Conservation (phyloP, 2,888 invertebrate species). For the Eupeodes luniger region DNA sequence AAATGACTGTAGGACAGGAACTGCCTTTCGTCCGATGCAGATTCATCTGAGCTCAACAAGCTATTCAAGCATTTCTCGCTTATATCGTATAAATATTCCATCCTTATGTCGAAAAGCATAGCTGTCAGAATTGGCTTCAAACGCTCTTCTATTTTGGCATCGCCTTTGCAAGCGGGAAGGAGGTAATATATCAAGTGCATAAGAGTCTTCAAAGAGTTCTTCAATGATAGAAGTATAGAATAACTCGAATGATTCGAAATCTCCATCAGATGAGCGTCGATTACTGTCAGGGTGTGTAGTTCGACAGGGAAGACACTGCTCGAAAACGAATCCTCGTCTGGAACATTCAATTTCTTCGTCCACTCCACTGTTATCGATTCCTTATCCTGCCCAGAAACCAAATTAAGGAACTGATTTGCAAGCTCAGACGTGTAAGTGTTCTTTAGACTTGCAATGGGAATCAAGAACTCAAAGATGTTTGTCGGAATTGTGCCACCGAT, state of each 20-base stretch:
- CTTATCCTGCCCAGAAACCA: conserved; percentile 83
- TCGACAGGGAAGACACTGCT: conserved; percentile 83
- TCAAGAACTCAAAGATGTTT: conserved; percentile 81
- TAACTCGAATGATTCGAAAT: conserved; percentile 81
- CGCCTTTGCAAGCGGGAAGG: conserved; percentile 79
- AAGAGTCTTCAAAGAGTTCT: conserved; percentile 83
- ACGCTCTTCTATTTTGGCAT: conserved; percentile 79
- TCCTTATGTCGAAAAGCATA: conserved; percentile 90
- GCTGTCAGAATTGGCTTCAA: conserved; percentile 85
- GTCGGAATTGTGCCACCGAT: conserved; percentile 81
- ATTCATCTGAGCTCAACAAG: conserved; percentile 77
- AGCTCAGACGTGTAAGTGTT: conserved; percentile 82
- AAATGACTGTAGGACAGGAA: conserved; percentile 87
- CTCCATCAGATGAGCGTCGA: conserved; percentile 83
- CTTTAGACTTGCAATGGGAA: conserved; percentile 82
- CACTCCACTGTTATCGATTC: conserved; percentile 83
- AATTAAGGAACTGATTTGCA: conserved; percentile 81
- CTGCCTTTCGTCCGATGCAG: conserved; percentile 86
- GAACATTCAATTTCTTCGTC: conserved; percentile 82
- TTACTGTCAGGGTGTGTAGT: conserved; percentile 82
- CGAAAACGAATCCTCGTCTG: conserved; percentile 80
- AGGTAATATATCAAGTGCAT: conserved; percentile 81
- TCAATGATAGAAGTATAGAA: conserved; percentile 82
- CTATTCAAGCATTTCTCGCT: conserved; percentile 87
- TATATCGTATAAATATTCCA: conserved; percentile 89